Evolutionary conservation across 2,797 vertebrate species (phyloP).

Genomic region (Trachops cirrhosus): DNA sequence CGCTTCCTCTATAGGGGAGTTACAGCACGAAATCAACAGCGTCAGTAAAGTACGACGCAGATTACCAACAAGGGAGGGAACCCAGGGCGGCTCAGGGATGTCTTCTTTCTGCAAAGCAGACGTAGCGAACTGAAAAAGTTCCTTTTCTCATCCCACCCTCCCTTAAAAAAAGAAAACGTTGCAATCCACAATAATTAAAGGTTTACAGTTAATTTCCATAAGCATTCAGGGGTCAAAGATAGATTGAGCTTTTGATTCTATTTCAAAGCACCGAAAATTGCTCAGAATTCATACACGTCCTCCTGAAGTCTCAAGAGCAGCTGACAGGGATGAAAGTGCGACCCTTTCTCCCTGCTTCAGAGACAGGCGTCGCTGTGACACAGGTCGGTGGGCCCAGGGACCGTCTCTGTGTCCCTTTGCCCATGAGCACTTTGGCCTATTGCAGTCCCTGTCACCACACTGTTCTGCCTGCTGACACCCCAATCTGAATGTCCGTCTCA

Average conservation of each 20-base stretch:
- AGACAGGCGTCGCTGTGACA: too few relatives aligned
- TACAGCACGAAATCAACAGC: conserved; percentile 77
- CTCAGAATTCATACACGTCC: neutral
- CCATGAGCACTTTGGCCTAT: neutral
- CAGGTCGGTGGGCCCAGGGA: neutral
- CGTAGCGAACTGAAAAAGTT: neutral
- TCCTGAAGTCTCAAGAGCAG: neutral
- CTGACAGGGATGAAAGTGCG: neutral
- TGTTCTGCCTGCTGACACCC: neutral
- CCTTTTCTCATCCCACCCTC: neutral
- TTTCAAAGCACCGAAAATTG: neutral
- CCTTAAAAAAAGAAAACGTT: neutral
- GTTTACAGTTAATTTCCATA: conserved; percentile 31
- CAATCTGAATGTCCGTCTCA: neutral
- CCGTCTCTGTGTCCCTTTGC: neutral
- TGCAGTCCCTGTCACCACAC: neutral
- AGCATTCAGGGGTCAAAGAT: neutral
- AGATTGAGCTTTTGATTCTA: neutral
- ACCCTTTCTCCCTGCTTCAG: neutral
- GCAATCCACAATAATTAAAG: conserved; percentile 19
- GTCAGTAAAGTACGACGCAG: conserved; percentile 76
- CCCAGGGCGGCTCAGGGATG: neutral
- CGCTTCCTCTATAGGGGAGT: conserved; percentile 75
- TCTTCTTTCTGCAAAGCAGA: conserved; percentile 29
- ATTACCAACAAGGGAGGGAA: conserved; percentile 64